Base-by-base conservation (phyloP, 2,888 invertebrate species). In the Caenorhabditis sulstoni region DNA sequence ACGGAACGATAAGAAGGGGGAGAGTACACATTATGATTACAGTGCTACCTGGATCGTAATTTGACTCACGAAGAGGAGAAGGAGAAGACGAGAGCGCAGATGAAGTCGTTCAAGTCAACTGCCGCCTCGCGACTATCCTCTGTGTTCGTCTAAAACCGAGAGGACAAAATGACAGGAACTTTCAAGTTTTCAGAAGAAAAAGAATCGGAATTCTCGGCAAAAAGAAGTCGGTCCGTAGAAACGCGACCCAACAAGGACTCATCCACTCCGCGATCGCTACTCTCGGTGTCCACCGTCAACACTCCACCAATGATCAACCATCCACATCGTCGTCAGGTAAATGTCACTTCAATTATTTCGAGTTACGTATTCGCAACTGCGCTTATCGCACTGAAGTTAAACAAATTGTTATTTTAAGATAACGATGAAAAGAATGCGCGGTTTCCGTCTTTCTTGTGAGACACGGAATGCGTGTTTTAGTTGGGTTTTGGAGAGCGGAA, bases 41-140 rank as follows among this genome's bases (percentile, higher is more conserved):
- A 87, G 87, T 82, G 79, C 77, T 86, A 85, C 74, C 76, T 84
- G 67, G 86, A 88, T 71, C 80, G 88, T 37, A 87, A 88, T 68
- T 76, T 88, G 65, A 83, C 84, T 8, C 83, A 86, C 52, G 87
- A 87, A 39, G 85, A 80, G 18, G 81, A 82, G 41, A 83, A 80
- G 20, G 86, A 87, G 73, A 52, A 79, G 52, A 39, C 74, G 22
- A 73, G 59, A 20, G 67, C 58, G 20, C 59, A 85, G 29, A 65
- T 85, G 70, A 73, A 66, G 45, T 59, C 55, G 39, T 53, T 83
- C 50, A 81, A 82, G 29, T 57, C 14, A 11, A 66, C 71, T 37
- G 82, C 83, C 2, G 82, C 83, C 3, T 55, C 62, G 8, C 59
- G 55, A 29, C 23, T 84, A 39, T 71, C 76, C 0, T 45, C 52